Base-by-base conservation (phyloP, 2,797 vertebrate species). In the Anguilla marmorata region DNA sequence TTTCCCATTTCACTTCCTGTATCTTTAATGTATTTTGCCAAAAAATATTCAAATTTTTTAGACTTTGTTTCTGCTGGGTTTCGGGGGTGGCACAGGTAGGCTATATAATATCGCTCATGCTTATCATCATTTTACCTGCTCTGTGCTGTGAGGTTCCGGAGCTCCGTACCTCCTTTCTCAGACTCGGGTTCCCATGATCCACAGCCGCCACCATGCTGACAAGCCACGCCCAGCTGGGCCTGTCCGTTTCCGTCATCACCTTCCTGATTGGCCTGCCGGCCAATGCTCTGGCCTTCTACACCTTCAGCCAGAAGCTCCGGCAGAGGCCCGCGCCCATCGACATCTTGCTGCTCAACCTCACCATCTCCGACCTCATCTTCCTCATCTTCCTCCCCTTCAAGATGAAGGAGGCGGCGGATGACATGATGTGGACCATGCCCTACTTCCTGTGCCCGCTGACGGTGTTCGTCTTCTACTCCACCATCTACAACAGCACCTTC, bases 401-500 rank as follows among this genome's bases (percentile, higher is more conserved):
- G 87, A 97, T 98, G 90, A 90, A 95, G 0, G 97, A 98, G 90
- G 96, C 96, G 0, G 85, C 86, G 0, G 95, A 94, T 0, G 1
- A 86, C 79, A 95, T 96, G 94, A 37, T 0, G 0, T 99, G 98
- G 98, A 37, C 85, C 0, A 88, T 98, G 33, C 94, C 94, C 0
- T 48, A 84, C 52, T 6, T 89, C 0, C 91, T 97, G 37, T 98
- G 98, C 5, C 96, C 97, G 0, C 19, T 97, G 63, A 95, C 93
- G 0, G 94, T 93, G 0, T 98, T 97, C 24, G 86, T 96, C n/a
- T 98, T 97, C 92, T 99, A 96, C 92, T 96, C 95, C 92, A 97
- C 96, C 93, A 97, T 98, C 93, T 98, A 99, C 93, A 96, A 96
- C 93, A 98, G 97, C 94, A 97, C 97, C 0, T 93, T 98, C 85